Evolutionary conservation across 1,140 invertebrate species (phyloP).

Genomic region (Sweltsa coloradensis): DNA sequence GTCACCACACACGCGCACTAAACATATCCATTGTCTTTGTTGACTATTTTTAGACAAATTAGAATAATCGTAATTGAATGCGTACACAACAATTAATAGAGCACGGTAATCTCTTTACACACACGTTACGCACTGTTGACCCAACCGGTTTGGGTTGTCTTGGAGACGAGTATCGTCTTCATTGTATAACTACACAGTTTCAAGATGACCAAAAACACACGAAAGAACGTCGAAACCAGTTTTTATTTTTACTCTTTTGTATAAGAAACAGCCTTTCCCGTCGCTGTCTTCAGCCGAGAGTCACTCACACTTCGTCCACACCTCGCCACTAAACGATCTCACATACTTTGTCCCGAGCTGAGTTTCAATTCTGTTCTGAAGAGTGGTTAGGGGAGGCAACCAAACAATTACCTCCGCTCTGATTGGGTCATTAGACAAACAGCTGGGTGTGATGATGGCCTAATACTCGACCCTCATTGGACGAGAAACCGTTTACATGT

Average conservation of each 20-base stretch:
- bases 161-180: too few species aligned
- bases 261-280: too few species aligned
- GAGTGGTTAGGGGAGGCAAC: background rate
- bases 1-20: background rate
- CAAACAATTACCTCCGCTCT: background rate
- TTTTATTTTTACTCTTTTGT: too few species aligned
- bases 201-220: too few species aligned
- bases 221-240: too few species aligned
- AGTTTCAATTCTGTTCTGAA: background rate
- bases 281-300: background rate
- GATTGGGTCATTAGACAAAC: constrained; percentile 13
- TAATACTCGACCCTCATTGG: constrained; percentile 9
- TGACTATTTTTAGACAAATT: background rate
- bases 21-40: background rate
- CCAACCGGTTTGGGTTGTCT: background rate
- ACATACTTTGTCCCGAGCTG: background rate
- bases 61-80: background rate
- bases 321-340: constrained; percentile 5
- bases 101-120: background rate
- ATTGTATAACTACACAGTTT: too few species aligned
- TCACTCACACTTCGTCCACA: background rate
- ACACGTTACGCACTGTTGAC: background rate
- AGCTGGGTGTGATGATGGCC: constrained; percentile 12
- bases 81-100: background rate
- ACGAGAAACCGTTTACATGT: constrained; percentile 1